Conservation (phyloP, 2,797 vertebrate genomes). For the Sciurus vulgaris region DNA sequence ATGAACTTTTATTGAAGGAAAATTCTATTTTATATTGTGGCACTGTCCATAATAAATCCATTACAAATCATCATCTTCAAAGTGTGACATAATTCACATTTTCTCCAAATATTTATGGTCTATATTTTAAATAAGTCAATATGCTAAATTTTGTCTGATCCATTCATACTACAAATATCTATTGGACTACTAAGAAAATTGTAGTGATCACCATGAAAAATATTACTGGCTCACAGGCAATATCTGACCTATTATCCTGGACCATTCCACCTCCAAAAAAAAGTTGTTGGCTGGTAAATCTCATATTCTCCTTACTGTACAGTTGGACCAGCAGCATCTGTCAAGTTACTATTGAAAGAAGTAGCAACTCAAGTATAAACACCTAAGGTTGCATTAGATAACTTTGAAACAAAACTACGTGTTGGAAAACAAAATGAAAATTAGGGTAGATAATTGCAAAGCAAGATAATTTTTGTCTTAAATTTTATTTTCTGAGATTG, state of each 20-base stretch:
- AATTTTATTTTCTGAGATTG: constrained; percentile 47
- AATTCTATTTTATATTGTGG: not conserved
- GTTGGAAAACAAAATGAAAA: constrained; percentile 21
- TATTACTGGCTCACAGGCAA: not conserved
- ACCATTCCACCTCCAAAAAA: not conserved
- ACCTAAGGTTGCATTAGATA: not conserved
- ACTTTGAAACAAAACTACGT: not conserved
- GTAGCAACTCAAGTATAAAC: not conserved
- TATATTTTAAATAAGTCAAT: not conserved
- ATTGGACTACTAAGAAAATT: not conserved
- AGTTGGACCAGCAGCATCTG: not conserved
- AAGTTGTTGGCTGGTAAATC: not conserved
- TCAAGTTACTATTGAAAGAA: not conserved
- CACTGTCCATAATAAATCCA: not conserved
- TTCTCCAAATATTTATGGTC: not conserved
- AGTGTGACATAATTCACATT: not conserved
- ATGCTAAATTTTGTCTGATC: not conserved
- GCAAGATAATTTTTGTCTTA: not conserved
- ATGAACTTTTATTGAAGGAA: not conserved
- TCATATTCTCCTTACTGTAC: not conserved
- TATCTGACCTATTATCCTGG: not conserved
- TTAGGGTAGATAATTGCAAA: not conserved
- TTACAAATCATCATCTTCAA: not conserved
- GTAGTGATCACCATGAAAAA: not conserved
- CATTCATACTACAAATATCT: not conserved